Conservation (phyloP, 2,113 vertebrate genomes). For the Serilophus lunatus region DNA sequence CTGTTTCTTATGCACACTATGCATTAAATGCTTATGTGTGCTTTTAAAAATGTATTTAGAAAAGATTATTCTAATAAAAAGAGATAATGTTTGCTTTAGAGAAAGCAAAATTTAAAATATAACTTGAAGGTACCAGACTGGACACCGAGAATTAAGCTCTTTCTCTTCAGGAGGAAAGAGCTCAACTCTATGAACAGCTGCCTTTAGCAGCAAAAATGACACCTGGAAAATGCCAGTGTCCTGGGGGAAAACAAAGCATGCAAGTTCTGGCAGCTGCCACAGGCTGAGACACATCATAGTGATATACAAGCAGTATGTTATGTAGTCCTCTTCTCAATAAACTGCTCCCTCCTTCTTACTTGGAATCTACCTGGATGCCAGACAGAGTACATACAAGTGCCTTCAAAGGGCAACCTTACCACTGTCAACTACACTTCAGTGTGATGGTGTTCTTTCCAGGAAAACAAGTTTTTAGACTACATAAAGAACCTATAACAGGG, state of each 20-base stretch:
- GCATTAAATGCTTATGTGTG: background rate
- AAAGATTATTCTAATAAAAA: background rate
- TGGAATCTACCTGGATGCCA: background rate
- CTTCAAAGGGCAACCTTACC: background rate
- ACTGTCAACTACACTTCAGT: background rate
- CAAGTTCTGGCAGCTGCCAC: fast-evolving
- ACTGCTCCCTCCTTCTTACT: background rate
- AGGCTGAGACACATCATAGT: fast-evolving
- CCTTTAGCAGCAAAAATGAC: background rate
- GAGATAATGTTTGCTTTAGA: background rate
- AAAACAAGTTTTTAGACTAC: background rate
- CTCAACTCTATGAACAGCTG: background rate
- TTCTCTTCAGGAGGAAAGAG: background rate
- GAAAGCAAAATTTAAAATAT: background rate
- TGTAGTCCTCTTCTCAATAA: fast-evolving
- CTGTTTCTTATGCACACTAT: background rate
- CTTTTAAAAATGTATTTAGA: background rate
- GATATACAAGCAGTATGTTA: background rate
- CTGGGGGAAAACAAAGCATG: background rate
- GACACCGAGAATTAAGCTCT: background rate
- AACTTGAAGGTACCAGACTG: background rate
- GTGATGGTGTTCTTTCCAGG: background rate
- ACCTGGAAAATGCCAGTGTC: background rate
- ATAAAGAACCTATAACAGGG: background rate
- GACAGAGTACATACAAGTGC: background rate